Base-by-base conservation (phyloP, 1,140 invertebrate genomes). In the Cydia fagiglandana region DNA sequence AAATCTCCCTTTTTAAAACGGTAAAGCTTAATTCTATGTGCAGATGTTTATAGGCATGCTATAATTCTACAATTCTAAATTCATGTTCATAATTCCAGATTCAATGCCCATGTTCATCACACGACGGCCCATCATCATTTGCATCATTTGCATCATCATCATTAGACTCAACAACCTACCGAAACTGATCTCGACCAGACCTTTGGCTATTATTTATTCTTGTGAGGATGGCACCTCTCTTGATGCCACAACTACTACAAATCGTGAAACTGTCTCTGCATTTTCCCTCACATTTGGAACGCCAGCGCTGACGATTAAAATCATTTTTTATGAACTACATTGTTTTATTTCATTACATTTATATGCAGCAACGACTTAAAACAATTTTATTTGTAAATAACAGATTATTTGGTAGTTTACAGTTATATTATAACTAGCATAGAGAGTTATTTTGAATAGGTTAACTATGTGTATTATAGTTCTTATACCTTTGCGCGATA, bases 101-200 rank as follows among this genome's bases (percentile, higher is more conserved):
- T 87, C 83, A 83, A 83, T 64, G 86, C 86, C 38, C 79, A 80
- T 76, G 84, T 87, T 15, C 84, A 86, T 75, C 82, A 85, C 73
- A 81, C 79, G 74, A 81, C 79, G 66, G 79, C 73, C 47, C 83
- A 87, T 78, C 80, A 82, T 70, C 83, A 85, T 76, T 70, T 75
- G 76, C 80, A 82, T 70, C 83, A 85, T 76, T 70, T 75, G 76
- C 68, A 76, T 76, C 76, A 76, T 74, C 81, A 80, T 68, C 77
- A 82, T 76, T 80, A 79, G 77, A 45, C 78, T 78, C 75, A 77
- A 80, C 77, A 74, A 17, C 74, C 30, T 56, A 20, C 68, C 79
- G 76, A 77, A 30, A 41, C 73, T 74, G 76, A 82, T 64, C 74
- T 79, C 78, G 79, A 80, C 74, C 47, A 77, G 76, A 73, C 47